Base-by-base conservation (phyloP, 64 coral and sea anemone species). In the Pachyseris speciosa region DNA sequence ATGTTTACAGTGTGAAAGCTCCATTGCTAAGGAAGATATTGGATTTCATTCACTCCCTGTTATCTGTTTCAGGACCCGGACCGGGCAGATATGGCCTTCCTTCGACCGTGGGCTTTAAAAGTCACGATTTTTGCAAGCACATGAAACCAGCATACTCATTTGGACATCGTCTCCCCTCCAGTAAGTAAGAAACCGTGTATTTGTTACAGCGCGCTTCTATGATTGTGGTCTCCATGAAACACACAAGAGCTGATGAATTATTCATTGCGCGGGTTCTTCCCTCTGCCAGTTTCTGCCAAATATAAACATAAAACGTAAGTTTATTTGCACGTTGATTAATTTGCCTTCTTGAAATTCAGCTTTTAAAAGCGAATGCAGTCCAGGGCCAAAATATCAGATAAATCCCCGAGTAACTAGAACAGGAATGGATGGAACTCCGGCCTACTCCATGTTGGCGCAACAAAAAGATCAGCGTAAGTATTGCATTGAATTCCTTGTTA, bases 341-440 rank as follows among this genome's bases (percentile, higher is more conserved):
- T 67, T 86, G 37, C 0, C 17, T 63, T 49, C 2, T 86, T 49
- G 7, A 8, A 22, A 72, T 84, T 49, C 29, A 99, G 97, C 92
- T 94, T 99, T 99, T 34, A 95, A 89, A 41, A 90, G 93, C 31
- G 97, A 99, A 28, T 99, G 93, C 67, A 99, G 97, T 15, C 97
- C 97, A 19, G 97, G 97, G 34, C 97, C 97, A 16, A 89, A 79
- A 24, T 99, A 99, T 87, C 81, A 66, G 15, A 95, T 99, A 51
- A 90, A 99, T 27, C 86, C 97, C 13, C 17, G 17, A 1, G 90
- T 99, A 20, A 99, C 97, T 0, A 92, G 77, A 41, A 43, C 19
- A 19, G 97, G 97, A 9, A 87, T 86, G 44, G 97, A 99, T 84
- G 97, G 97, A 22, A 99, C 97, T 5, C 90, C 97, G 0, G 49